Percentiles rank a stretch among this genome's conserved stretches.
Evolutionary conservation across 1,140 invertebrate species (phyloP).

Genomic region (Zaprionus inermis): DNA sequence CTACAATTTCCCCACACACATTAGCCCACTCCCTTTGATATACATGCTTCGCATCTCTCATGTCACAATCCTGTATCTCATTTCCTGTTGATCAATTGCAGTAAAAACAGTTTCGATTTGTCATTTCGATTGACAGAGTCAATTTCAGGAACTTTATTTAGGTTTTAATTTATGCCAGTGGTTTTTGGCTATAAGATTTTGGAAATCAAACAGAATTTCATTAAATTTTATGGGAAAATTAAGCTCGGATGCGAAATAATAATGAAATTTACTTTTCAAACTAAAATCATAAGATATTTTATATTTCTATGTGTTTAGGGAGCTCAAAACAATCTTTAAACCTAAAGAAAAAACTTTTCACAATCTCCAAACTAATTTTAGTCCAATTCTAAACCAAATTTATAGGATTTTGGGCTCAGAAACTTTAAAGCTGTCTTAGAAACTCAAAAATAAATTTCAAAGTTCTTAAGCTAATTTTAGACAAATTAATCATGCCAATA

Average conservation of each 20-base stretch:
- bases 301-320: background rate
- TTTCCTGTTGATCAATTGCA: constrained; percentile 3
- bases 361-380: background rate
- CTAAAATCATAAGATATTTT: background rate
- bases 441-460: no score
- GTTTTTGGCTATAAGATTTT: background rate
- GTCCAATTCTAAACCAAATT: no score
- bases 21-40: no score
- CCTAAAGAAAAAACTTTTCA: background rate
- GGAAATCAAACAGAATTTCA: background rate
- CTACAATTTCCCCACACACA: no score
- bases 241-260: background rate
- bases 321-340: background rate
- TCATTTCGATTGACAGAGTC: background rate
- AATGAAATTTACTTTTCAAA: background rate
- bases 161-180: background rate
- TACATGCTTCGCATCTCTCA: background rate
- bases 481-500: no score
- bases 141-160: background rate
- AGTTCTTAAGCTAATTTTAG: background rate
- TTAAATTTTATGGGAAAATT: background rate
- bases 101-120: constrained; percentile 1
- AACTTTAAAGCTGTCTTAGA: no score
- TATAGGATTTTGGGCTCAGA: no score
- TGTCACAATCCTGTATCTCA: background rate